phyloP scores from a whole-genome alignment of 2,797 vertebrate genomes.

The Saxicola maurus region DNA sequence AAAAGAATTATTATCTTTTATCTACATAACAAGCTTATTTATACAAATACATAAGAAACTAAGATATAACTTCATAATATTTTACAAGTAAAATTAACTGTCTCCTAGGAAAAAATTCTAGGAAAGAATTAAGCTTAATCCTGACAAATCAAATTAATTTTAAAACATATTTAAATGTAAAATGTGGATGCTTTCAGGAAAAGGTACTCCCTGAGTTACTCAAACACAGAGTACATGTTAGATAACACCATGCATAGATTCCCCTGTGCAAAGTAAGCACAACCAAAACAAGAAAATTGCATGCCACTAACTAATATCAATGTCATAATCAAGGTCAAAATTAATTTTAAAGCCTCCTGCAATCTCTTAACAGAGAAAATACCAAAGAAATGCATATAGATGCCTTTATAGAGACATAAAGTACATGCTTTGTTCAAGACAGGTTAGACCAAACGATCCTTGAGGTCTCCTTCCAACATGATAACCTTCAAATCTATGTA shows the following conservation, averaged over 20 bases:
- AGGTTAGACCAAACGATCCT: neutral
- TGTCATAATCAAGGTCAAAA: neutral
- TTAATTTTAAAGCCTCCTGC: neutral
- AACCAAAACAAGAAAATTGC: neutral
- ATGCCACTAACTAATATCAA: neutral
- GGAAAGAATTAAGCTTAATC: neutral
- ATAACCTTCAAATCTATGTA: neutral
- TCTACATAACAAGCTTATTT: neutral
- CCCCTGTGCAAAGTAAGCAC: neutral
- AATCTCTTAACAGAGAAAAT: neutral
- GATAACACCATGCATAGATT: neutral
- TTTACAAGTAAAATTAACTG: neutral
- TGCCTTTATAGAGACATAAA: neutral
- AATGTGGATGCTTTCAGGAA: neutral
- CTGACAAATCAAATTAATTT: neutral
- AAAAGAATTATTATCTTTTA: neutral
- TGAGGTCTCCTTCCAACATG: neutral
- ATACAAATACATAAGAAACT: neutral
- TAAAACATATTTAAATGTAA: neutral
- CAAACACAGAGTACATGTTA: neutral
- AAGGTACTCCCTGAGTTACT: neutral
- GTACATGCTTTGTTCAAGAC: neutral
- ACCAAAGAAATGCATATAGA: neutral
- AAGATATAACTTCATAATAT: neutral
- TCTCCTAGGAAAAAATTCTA: neutral